Evolutionary conservation across 2,113 vertebrate genomes (phyloP), one percentile per base, ranked within the genome.

Genomic region (Pseudopodoces humilis): DNA sequence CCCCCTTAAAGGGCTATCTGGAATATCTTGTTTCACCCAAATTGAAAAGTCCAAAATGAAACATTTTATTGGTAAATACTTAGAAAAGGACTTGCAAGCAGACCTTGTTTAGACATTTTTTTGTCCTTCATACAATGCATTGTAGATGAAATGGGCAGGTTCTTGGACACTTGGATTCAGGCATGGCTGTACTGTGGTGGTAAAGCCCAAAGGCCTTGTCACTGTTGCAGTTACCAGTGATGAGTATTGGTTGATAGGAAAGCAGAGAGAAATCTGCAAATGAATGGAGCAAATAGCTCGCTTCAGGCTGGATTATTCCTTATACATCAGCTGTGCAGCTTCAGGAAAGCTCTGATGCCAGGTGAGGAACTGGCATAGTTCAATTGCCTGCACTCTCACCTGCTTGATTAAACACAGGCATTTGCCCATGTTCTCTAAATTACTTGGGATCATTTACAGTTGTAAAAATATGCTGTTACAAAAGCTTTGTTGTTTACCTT

Each of bases 401-500:
- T 39, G 8, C 59, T 68, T 30, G 70, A 88, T 91, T 49, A 80
- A 87, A 87, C 16, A 55, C 53, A 59, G 77, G 50, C 52, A 43
- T 92, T 92, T 88, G 58, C 83, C 79, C 69, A 24, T 83, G 79
- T 76, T 89, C 78, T 74, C 78, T 92, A 83, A 94, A 96, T 85
- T 44, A 83, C 86, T 72, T 19, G 87, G 74, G 89, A 89, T 86
- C 74, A 50, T 94, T 86, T 90, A 81, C 90, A 56, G 91, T 68
- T 95, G 90, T 95, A 59, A 87, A 97, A 94, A 93, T 83, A 81
- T 4, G 37, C 49, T 82, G 62, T 63, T 80, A 92, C 88, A 89
- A 92, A 94, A 94, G 86, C 82, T 86, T 79, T 95, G 91, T 92
- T 80, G 27, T 79, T 95, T 90, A 83, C 60, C 83, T 95, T 93